phyloP scores from a whole-genome alignment of 2,797 vertebrate genomes.

The Nasua narica region DNA sequence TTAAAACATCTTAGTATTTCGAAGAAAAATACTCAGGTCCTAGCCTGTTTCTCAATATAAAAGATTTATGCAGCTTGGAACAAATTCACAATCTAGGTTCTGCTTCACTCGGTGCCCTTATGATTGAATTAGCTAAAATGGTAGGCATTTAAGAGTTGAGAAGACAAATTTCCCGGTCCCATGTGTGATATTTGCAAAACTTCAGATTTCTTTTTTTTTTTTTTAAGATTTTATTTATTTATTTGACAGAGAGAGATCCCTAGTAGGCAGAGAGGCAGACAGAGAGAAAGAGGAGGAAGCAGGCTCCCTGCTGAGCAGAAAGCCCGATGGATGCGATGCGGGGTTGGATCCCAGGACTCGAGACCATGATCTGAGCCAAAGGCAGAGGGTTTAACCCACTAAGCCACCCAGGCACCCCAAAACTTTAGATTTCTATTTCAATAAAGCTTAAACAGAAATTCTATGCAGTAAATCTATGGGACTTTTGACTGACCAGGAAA shows the following conservation, averaged over 20 bases:
- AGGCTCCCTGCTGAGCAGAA: too few relatives aligned
- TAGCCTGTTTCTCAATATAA: not conserved
- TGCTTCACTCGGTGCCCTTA: not conserved
- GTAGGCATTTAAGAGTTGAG: constrained; percentile 1
- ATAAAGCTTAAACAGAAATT: not conserved
- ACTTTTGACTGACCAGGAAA: not conserved
- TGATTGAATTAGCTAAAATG: constrained; percentile 27
- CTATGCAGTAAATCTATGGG: not conserved
- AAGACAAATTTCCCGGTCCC: not conserved
- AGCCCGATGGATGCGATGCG: too few relatives aligned
- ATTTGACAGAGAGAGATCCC: too few relatives aligned
- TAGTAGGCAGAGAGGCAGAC: too few relatives aligned
- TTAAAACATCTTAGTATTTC: not conserved
- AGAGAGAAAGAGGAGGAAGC: too few relatives aligned
- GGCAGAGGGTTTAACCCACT: too few relatives aligned
- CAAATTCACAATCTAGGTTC: not conserved
- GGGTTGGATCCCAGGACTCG: too few relatives aligned
- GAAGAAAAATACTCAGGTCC: not conserved
- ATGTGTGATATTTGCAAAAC: not conserved
- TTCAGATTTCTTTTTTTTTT: constrained; percentile 44
- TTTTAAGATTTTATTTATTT: too few relatives aligned
- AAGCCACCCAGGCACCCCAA: too few relatives aligned
- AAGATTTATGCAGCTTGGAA: not conserved
- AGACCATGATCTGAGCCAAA: too few relatives aligned
- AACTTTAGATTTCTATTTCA: constrained; percentile 38